These are phyloP conservation scores for Colius striatus DNA, from an alignment of 2,113 vertebrate genomes.

Conservation along the genomic window DNA sequence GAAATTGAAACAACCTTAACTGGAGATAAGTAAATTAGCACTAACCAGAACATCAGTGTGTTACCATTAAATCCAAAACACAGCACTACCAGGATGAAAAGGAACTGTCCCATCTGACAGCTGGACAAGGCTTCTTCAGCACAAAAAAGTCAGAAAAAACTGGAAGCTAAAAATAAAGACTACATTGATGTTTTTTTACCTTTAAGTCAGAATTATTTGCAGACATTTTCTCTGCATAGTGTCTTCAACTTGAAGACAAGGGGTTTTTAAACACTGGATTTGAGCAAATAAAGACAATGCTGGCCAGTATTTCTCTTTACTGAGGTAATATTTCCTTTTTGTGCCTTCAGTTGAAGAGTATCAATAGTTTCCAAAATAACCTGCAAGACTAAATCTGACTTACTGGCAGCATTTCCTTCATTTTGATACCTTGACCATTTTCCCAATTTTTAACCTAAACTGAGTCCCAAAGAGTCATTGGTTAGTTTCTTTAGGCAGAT, in stretches of 20 bases:
- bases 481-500: background rate
- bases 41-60: no score
- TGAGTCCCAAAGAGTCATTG: background rate
- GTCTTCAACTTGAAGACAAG: background rate
- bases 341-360: background rate
- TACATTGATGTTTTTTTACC: background rate
- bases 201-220: background rate
- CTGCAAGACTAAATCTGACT: background rate
- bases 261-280: background rate
- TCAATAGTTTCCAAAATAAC: background rate
- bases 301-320: background rate
- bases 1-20: no score
- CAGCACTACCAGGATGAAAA: no score
- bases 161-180: background rate
- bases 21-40: no score
- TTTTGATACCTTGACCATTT: background rate
- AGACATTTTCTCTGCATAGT: background rate
- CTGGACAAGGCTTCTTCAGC: background rate
- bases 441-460: background rate
- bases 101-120: no score
- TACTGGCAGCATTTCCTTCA: background rate
- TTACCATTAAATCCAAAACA: no score
- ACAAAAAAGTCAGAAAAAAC: background rate
- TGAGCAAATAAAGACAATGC: background rate
- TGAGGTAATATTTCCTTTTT: background rate